Evolutionary conservation across 2,888 invertebrate species (phyloP).

Genomic region (Dicycla oo): DNA sequence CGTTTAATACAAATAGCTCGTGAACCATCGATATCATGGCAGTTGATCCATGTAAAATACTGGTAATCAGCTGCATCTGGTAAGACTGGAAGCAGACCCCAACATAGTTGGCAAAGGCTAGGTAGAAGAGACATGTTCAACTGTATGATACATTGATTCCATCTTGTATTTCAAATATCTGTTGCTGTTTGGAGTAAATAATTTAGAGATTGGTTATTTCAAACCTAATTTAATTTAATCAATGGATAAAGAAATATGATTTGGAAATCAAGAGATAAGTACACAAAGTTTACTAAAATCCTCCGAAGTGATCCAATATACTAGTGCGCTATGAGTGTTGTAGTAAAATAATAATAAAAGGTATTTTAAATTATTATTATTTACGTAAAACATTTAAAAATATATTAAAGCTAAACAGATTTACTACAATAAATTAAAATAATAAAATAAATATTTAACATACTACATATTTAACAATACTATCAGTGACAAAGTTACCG

Average conservation of each 20-base stretch:
- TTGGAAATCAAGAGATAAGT: too few species aligned
- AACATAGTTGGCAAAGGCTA: too few species aligned
- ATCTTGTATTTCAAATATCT: neutral
- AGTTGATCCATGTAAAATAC: too few species aligned
- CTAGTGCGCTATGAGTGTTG: neutral
- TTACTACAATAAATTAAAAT: neutral
- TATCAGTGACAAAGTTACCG: neutral
- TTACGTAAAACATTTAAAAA: neutral
- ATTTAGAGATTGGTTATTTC: neutral
- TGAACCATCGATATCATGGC: too few species aligned
- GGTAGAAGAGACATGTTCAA: neutral
- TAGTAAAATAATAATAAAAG: neutral
- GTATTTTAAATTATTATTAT: neutral
- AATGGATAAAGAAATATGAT: neutral
- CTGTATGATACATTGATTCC: neutral
- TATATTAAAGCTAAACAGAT: too few species aligned
- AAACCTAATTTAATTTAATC: neutral
- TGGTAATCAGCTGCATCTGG: too few species aligned
- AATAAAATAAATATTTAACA: neutral
- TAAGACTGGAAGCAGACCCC: too few species aligned
- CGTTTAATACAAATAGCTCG: too few species aligned
- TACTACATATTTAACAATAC: neutral
- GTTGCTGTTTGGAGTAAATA: neutral
- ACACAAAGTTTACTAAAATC: neutral
- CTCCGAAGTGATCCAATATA: neutral